Conservation (phyloP, 64 coral and sea anemone genomes). For the Stylophora pistillata region DNA sequence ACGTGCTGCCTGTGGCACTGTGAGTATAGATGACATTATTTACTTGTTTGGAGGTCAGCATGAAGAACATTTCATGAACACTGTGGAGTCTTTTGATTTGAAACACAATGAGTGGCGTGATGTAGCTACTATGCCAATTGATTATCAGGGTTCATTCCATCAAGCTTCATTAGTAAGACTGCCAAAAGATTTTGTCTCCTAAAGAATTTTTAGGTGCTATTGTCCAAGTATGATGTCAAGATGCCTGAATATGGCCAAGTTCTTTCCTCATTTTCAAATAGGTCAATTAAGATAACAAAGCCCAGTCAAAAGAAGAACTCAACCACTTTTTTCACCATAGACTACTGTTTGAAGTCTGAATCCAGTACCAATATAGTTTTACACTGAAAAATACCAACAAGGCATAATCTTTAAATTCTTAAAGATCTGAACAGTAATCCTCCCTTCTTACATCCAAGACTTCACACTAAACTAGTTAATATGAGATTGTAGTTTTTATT, state of each 20-base stretch:
- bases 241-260: background rate
- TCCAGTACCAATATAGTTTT: too few relatives aligned
- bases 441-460: too few relatives aligned
- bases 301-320: too few relatives aligned
- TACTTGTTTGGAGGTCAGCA: constrained; percentile 24
- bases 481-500: too few relatives aligned
- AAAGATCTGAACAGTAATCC: too few relatives aligned
- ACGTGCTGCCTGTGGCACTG: constrained; percentile 23
- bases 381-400: too few relatives aligned
- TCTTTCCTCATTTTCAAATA: too few relatives aligned
- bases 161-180: background rate
- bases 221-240: background rate
- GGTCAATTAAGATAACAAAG: too few relatives aligned
- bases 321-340: too few relatives aligned
- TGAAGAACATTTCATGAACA: background rate
- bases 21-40: constrained; percentile 16
- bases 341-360: too few relatives aligned
- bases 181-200: background rate
- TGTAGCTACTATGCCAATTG: background rate
- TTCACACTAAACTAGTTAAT: too few relatives aligned
- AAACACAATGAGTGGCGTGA: background rate
- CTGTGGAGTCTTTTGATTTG: background rate
- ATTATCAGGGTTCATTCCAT: background rate
- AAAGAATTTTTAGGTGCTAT: background rate
- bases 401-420: too few relatives aligned